A percentile compares a stretch with the other conserved stretches of the same genome.
Conservation (phyloP, 1,140 invertebrate species). For the Drosophila albomicans region DNA sequence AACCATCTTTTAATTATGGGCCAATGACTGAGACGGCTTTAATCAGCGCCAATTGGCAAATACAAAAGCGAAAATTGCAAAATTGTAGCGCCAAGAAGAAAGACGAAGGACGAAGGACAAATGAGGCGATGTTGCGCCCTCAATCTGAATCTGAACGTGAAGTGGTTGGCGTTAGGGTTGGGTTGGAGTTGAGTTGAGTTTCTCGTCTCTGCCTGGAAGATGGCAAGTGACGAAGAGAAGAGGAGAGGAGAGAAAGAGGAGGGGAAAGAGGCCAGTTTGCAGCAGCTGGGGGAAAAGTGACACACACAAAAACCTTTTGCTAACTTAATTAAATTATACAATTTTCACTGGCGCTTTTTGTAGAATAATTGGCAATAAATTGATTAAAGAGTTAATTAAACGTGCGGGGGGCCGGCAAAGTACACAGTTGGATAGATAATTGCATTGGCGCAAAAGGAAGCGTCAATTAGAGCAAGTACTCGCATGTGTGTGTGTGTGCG, state of each 20-base stretch:
- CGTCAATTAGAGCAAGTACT: conserved; percentile 28
- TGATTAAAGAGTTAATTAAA: conserved; percentile 82
- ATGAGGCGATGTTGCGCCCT: neutral
- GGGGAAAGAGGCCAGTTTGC: neutral
- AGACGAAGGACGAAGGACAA: neutral
- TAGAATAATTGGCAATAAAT: conserved; percentile 81
- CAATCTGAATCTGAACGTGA: conserved; percentile 5
- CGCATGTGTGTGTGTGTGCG: neutral
- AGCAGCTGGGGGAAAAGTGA: conserved; percentile 25
- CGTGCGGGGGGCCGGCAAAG: conserved; percentile 41
- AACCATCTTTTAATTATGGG: conserved; percentile 74
- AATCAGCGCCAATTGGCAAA: conserved; percentile 78
- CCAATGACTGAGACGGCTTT: conserved; percentile 73
- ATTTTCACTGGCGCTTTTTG: conserved; percentile 80
- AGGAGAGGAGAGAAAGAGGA: neutral
- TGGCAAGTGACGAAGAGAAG: no score
- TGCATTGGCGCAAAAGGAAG: conserved; percentile 58
- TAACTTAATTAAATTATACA: conserved; percentile 81
- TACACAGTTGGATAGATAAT: conserved; percentile 68
- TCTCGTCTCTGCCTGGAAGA: no score
- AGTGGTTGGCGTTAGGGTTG: neutral
- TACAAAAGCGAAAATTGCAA: conserved; percentile 77
- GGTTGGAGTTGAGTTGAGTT: no score
- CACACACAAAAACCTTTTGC: conserved; percentile 78
- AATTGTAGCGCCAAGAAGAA: conserved; percentile 44